Evolutionary conservation across 37 sponge, comb jelly and placozoan species (phyloP), one percentile per base, ranked within the genome.

Genomic region (Halichondria panicea): DNA sequence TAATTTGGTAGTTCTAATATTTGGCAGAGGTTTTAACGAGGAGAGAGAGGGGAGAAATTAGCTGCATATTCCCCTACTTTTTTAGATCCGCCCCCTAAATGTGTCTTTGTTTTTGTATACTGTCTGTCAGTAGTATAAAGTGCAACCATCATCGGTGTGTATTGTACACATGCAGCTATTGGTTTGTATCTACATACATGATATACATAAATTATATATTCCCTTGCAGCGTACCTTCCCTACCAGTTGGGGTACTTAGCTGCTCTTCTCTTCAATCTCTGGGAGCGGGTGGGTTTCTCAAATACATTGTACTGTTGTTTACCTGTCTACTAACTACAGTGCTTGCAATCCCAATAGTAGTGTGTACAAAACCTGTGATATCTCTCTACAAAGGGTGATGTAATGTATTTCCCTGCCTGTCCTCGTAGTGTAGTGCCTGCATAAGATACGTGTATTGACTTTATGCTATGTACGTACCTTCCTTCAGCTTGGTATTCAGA

Each of bases 161-260:
- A n/a, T n/a, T n/a, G n/a, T n/a, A n/a, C n/a, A n/a, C n/a, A n/a
- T n/a, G n/a, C n/a, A n/a, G n/a, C n/a, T n/a, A n/a, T n/a, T n/a
- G n/a, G n/a, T n/a, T n/a, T n/a, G n/a, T n/a, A n/a, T n/a, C n/a
- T n/a, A n/a, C n/a, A n/a, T n/a, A n/a, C n/a, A n/a, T n/a, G n/a
- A n/a, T n/a, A n/a, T n/a, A n/a, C n/a, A n/a, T n/a, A n/a, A n/a
- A n/a, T n/a, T n/a, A n/a, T n/a, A n/a, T n/a, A n/a, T n/a, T 78
- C 48, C 21, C 27, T 19, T 78, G 0, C 73, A 92, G 92, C 75
- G 41, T 92, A 87, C 50, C 39, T 83, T 35, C 92, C 92, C 25
- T 87, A 79, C 54, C 71, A 84, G 35, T 31, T 87, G 32, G 92
- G 92, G 12, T 64, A 39, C 55, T 38, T 87, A 11, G 65, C 63